phyloP scores from a whole-genome alignment of 37 sponge, comb jelly and placozoan species.

The Aplysina aerophoba region DNA sequence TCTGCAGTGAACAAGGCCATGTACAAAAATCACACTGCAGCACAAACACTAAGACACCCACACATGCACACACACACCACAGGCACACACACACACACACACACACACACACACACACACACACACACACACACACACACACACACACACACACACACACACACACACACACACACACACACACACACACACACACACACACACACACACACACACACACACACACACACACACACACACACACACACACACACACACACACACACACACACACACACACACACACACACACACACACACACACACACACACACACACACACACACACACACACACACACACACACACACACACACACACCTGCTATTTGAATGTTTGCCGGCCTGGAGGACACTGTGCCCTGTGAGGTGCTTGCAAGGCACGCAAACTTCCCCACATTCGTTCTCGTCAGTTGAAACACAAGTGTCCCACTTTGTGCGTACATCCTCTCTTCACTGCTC shows the following conservation, averaged over 20 bases:
- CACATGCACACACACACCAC: too few species aligned
- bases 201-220: constrained; percentile 35
- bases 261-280: constrained; percentile 28
- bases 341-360: constrained; percentile 23
- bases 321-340: constrained; percentile 33
- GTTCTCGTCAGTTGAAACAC: background rate
- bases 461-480: background rate
- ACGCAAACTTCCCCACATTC: background rate
- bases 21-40: background rate
- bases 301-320: constrained; percentile 28
- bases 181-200: constrained; percentile 28
- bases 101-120: constrained; percentile 28
- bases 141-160: background rate
- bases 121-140: constrained; percentile 35
- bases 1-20: background rate
- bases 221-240: background rate
- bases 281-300: constrained; percentile 18
- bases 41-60: too few species aligned
- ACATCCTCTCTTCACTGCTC: background rate
- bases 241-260: constrained; percentile 31
- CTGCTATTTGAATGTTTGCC: background rate
- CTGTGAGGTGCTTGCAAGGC: background rate
- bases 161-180: constrained; percentile 31
- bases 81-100: constrained; percentile 30
- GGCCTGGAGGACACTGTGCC: background rate